A percentile compares a stretch with the other conserved stretches of the same genome.
Conservation (phyloP, 2,888 invertebrate species). For the Diarsia mendica region DNA sequence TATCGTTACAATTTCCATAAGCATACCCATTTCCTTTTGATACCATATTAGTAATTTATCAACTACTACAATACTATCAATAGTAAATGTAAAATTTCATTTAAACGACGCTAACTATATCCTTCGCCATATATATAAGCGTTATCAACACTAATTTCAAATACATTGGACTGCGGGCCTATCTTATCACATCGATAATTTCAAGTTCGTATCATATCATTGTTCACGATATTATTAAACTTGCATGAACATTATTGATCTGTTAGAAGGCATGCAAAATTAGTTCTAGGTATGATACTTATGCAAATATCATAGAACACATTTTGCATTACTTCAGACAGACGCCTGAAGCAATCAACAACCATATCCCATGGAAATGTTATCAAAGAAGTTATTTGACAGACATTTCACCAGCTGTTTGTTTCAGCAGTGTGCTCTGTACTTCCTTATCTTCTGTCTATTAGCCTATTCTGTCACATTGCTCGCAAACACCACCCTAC, state of each 20-base stretch:
- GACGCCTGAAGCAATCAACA: not conserved
- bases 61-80: not conserved
- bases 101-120: not conserved
- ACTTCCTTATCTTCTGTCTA: not conserved
- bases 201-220: constrained; percentile 53
- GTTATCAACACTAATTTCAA: constrained; percentile 51
- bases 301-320: no score
- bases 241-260: constrained; percentile 55
- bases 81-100: not conserved
- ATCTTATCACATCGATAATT: constrained; percentile 60
- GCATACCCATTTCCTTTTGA: not conserved
- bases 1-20: not conserved
- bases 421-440: not conserved
- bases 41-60: not conserved
- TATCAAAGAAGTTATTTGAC: not conserved
- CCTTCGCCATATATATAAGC: not conserved
- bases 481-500: no score
- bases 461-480: no score
- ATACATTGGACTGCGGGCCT: constrained; percentile 37
- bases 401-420: not conserved
- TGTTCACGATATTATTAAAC: constrained; percentile 58
- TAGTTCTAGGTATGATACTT: no score
- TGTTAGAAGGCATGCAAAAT: constrained; percentile 12
- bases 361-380: not conserved
- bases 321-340: no score